These are phyloP conservation scores for Eurypyga helias DNA, from an alignment of 2,113 vertebrate species.

Conservation along the genomic window DNA sequence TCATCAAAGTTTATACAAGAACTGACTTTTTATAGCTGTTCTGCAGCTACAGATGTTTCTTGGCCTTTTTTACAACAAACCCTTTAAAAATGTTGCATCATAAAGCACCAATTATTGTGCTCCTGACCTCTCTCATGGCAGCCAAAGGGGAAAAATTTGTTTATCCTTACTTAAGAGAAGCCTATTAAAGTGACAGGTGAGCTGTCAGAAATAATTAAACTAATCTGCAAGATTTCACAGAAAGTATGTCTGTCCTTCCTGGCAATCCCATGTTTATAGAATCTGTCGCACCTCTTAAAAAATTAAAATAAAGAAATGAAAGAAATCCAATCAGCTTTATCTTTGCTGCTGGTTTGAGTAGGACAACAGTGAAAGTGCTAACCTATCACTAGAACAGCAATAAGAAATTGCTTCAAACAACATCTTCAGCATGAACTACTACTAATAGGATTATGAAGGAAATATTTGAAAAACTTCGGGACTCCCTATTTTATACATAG, in stretches of 20 bases:
- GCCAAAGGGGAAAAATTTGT: not conserved
- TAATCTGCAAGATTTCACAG: not conserved
- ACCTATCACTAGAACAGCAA: not conserved
- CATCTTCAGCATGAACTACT: not conserved
- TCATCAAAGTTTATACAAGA: not conserved
- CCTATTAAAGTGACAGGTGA: slow-evolving; percentile 18
- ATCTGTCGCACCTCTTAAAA: not conserved
- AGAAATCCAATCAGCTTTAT: not conserved
- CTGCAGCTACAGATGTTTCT: not conserved
- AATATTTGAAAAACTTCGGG: not conserved
- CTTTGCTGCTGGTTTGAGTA: not conserved
- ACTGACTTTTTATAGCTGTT: not conserved
- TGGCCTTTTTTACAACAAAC: not conserved
- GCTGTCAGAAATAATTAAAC: not conserved
- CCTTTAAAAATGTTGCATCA: not conserved
- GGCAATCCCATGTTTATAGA: not conserved
- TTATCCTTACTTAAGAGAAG: not conserved
- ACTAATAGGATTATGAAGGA: not conserved
- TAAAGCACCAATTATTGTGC: not conserved
- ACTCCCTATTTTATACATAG: not conserved
- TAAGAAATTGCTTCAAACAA: not conserved
- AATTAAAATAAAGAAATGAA: not conserved
- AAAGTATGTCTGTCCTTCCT: not conserved
- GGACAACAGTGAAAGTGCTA: not conserved
- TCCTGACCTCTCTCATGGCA: slow-evolving; percentile 1